Percentiles rank a stretch among this genome's conserved stretches.
Evolutionary conservation across 2,113 vertebrate species (phyloP).

Genomic region (Nibea coibor): DNA sequence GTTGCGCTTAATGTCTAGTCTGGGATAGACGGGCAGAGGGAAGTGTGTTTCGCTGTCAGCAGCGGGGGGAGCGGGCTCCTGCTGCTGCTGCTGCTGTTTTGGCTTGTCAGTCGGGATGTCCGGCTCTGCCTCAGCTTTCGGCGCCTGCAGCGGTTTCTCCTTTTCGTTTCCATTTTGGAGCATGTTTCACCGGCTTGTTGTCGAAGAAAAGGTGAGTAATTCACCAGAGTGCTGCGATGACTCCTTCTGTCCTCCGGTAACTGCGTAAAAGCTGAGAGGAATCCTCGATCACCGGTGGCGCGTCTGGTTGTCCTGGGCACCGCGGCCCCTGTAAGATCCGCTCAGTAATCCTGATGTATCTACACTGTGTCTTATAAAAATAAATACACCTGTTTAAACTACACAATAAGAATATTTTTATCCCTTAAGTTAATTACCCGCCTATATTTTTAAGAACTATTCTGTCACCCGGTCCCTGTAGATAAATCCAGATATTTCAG

Average conservation of each 20-base stretch:
- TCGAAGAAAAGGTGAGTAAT: conserved; percentile 11
- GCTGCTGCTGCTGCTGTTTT: neutral
- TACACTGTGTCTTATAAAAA: neutral
- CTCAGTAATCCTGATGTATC: neutral
- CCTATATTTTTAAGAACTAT: neutral
- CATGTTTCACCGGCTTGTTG: conserved; percentile 70
- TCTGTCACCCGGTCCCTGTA: neutral
- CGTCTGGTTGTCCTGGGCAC: conserved; percentile 31
- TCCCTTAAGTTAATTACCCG: conserved; percentile 1
- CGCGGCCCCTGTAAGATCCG: neutral
- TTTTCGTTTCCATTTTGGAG: conserved; percentile 81
- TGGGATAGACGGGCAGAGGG: conserved; percentile 79
- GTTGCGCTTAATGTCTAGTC: conserved; percentile 92
- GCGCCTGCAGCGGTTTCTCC: conserved; percentile 56
- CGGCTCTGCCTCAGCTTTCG: conserved; percentile 57
- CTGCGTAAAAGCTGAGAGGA: conserved; percentile 31
- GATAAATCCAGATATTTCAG: neutral
- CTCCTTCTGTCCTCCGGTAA: conserved; percentile 38
- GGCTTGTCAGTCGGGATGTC: conserved; percentile 20
- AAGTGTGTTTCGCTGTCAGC: conserved; percentile 65
- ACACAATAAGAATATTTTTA: neutral
- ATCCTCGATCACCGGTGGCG: conserved; percentile 5
- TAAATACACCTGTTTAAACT: neutral
- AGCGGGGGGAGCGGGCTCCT: neutral
- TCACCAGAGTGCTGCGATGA: conserved; percentile 31